Conservation (phyloP, 1,140 invertebrate species). For the Vollenhovia emeryi region DNA sequence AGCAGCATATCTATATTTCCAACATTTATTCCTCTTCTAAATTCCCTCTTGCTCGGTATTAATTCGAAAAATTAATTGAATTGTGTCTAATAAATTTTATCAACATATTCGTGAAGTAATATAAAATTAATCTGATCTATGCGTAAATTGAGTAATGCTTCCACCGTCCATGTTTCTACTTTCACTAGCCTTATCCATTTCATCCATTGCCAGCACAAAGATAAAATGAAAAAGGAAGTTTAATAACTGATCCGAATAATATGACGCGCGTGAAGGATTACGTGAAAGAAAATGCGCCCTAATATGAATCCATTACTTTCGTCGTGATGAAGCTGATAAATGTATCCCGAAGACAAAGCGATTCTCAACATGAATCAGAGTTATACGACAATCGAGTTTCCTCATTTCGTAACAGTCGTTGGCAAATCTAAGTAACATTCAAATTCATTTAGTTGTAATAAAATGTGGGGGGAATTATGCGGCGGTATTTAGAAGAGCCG, state of each 20-base stretch:
- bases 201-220: background rate
- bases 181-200: slow-evolving; percentile 17
- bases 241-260: slow-evolving; percentile 43
- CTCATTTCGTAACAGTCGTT: slow-evolving; percentile 14
- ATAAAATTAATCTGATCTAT: background rate
- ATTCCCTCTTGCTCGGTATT: background rate
- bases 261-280: slow-evolving; percentile 45
- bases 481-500: background rate
- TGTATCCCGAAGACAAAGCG: slow-evolving; percentile 32
- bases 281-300: slow-evolving; percentile 20
- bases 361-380: slow-evolving; percentile 15
- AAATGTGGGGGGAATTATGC: background rate
- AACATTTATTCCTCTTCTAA: background rate
- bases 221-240: slow-evolving; percentile 39
- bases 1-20: background rate
- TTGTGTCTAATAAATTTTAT: background rate
- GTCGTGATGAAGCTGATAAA: slow-evolving; percentile 39
- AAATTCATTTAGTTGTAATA: slow-evolving; percentile 15
- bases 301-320: slow-evolving; percentile 55
- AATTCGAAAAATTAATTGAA: background rate
- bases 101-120: background rate
- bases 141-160: background rate
- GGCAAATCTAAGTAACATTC: slow-evolving; percentile 1
- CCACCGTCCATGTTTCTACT: slow-evolving; percentile 17
- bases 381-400: slow-evolving; percentile 7